phyloP scores from a whole-genome alignment of 2,797 vertebrate species.

The Knipowitschia caucasica region DNA sequence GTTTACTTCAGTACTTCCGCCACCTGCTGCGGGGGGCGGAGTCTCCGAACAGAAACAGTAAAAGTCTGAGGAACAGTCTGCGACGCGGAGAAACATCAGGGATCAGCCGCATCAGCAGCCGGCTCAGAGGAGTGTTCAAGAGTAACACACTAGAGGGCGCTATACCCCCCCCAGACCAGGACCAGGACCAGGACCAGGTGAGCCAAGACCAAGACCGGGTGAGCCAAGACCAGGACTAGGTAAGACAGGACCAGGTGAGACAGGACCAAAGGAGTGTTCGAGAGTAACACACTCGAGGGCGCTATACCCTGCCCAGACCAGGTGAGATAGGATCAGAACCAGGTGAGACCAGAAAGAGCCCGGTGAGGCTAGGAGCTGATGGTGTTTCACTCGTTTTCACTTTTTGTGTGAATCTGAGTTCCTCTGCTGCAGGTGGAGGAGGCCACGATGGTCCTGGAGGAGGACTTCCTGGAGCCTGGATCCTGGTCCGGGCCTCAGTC shows the following conservation, averaged over 20 bases:
- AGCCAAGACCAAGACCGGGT: constrained; percentile 50
- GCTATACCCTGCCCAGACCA: too few relatives aligned
- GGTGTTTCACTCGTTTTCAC: not conserved
- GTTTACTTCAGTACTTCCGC: constrained; percentile 92
- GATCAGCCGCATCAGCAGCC: constrained; percentile 91
- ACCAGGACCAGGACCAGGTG: constrained; percentile 86
- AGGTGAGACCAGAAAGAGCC: too few relatives aligned
- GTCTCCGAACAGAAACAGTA: constrained; percentile 85
- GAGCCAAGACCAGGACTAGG: too few relatives aligned
- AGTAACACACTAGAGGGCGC: constrained; percentile 92
- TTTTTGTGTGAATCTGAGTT: not conserved
- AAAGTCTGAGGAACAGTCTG: constrained; percentile 79
- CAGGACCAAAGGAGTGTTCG: too few relatives aligned
- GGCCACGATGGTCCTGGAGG: constrained; percentile 90
- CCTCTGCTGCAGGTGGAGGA: constrained; percentile 90
- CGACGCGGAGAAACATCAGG: constrained; percentile 91
- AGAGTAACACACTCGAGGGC: too few relatives aligned
- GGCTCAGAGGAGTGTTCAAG: constrained; percentile 93
- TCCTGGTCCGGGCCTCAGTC: constrained; percentile 73
- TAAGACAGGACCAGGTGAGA: constrained; percentile 83
- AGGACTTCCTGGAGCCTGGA: constrained; percentile 85
- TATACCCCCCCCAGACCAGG: constrained; percentile 80
- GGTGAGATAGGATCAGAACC: too few relatives aligned
- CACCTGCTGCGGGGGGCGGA: constrained; percentile 90
- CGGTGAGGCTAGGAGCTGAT: too few relatives aligned